phyloP scores from a whole-genome alignment of 23 tunicate genomes.

The Ascidia mentula region DNA sequence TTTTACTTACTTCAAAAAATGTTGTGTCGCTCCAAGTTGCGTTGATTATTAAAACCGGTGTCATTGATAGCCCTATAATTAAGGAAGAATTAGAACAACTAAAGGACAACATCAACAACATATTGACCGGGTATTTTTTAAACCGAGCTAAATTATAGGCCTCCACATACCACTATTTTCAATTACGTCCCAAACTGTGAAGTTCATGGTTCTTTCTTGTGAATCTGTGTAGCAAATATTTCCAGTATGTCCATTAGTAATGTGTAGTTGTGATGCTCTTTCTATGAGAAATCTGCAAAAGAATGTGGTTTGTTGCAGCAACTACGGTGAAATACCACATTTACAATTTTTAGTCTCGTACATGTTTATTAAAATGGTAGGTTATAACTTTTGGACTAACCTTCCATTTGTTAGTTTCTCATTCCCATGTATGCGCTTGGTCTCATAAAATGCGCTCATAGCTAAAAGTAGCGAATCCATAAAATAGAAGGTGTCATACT shows the following conservation, averaged over 20 bases:
- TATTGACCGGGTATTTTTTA: too few relatives aligned
- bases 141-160: too few relatives aligned
- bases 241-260: conserved; percentile 37
- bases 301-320: not conserved
- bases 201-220: conserved; percentile 13
- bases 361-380: not conserved
- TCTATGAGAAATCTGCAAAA: not conserved
- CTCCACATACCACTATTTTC: not conserved
- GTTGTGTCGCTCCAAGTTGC: too few relatives aligned
- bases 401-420: conserved; percentile 6
- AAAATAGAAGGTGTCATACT: not conserved
- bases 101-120: not conserved
- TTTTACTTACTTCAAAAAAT: too few relatives aligned
- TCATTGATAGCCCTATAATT: not conserved
- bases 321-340: too few relatives aligned
- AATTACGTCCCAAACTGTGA: conserved; percentile 38
- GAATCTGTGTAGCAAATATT: not conserved
- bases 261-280: not conserved
- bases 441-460: conserved; percentile 1
- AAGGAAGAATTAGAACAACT: not conserved
- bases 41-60: not conserved
- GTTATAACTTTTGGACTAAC: not conserved
- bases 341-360: too few relatives aligned
- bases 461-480: conserved; percentile 27
- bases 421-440: not conserved